Evolutionary conservation across 2,113 vertebrate species (phyloP), one percentile per base, ranked within the genome.

Genomic region (Phyllostomus discolor): DNA sequence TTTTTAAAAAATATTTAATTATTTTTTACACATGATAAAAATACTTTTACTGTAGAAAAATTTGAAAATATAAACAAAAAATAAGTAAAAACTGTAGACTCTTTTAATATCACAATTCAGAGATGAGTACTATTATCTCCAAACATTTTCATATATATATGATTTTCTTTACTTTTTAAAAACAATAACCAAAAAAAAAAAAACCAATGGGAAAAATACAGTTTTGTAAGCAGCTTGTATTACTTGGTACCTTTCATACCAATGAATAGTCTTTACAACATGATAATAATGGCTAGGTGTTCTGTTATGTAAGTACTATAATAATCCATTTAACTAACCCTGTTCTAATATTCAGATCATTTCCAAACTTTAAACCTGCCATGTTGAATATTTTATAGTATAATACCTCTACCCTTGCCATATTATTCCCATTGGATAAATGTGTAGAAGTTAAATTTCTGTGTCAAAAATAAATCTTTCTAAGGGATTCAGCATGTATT

Each of bases 21-120:
- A 28, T 91, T 85, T 80, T 28, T 70, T 83, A 90, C 26, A 97
- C 87, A 72, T 75, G 0, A 80, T 66, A 89, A 88, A 90, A 93
- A 85, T 52, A 59, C 75, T 59, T 94, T 59, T n/a, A 78, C 41
- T 52, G 50, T 54, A 28, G 19, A 79, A 89, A 90, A 54, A 15
- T 7, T 10, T 86, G 16, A 91, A 94, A 95, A 64, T 41, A 67
- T 33, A 86, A 85, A 46, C 6, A 85, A 95, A 28, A 96, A 69
- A 57, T 73, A 69, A 87, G 10, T 46, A 35, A 76, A 91, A 91
- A 54, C 7, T 24, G 5, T 46, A 84, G 79, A 72, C 5, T 4
- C 20, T 11, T 89, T 5, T 75, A 75, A 24, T 79, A 83, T 64
- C 12, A 67, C 20, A 88, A 64, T 54, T 95, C 41, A 43, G 15